Conservation (phyloP, 2,888 invertebrate genomes). For the Exocentrus adspersus region DNA sequence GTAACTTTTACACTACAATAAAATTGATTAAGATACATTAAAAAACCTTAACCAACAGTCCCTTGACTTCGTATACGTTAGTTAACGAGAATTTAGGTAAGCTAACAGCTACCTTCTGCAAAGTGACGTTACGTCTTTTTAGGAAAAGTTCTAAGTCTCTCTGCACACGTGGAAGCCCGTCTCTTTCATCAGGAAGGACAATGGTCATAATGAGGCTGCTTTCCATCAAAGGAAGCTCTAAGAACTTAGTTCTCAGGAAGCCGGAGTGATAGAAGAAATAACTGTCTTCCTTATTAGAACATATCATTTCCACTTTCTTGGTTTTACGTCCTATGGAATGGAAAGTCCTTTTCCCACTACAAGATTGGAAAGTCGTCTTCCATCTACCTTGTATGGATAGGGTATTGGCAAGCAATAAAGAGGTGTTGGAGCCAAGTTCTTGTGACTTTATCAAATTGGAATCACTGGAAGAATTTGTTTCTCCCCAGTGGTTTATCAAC, state of each 20-base stretch:
- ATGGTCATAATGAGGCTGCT: conserved; percentile 47
- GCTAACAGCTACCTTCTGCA: conserved; percentile 37
- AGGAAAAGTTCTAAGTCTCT: conserved; percentile 34
- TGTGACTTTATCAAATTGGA: conserved; percentile 49
- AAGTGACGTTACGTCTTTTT: conserved; percentile 29
- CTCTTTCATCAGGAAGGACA: conserved; percentile 45
- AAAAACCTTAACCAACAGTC: no score
- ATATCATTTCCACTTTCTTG: conserved; percentile 51
- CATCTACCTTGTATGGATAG: conserved; percentile 54
- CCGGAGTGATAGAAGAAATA: conserved; percentile 44
- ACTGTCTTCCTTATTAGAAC: conserved; percentile 35
- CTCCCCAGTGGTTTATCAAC: conserved; percentile 57
- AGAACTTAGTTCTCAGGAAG: conserved; percentile 48
- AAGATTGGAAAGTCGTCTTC: conserved; percentile 39
- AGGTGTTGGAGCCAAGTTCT: conserved; percentile 41
- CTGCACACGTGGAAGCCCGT: conserved; percentile 42
- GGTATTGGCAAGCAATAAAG: conserved; percentile 54
- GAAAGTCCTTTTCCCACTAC: conserved; percentile 40
- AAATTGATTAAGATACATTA: no score
- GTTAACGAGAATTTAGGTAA: no score
- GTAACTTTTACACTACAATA: no score
- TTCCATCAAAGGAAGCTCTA: conserved; percentile 49
- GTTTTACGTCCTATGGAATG: conserved; percentile 36
- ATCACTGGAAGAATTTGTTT: conserved; percentile 54
- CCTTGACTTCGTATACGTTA: no score